Conservation (phyloP, 2,888 invertebrate genomes). For the Cheilosia soror region DNA sequence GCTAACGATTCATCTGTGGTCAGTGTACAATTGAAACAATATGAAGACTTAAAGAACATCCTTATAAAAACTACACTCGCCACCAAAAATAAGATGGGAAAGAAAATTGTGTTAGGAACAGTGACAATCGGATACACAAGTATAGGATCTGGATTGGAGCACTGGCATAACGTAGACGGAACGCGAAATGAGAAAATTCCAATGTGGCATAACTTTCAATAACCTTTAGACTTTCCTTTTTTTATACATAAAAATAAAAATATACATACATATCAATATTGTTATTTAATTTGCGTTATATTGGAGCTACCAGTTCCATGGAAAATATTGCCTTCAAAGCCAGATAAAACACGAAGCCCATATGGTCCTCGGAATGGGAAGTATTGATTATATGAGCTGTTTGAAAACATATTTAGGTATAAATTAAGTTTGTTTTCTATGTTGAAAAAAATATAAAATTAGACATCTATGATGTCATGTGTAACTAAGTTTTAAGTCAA, state of each 20-base stretch:
- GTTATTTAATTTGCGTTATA: too few species aligned
- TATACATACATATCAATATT: background rate
- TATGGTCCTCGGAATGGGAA: too few species aligned
- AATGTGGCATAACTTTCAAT: conserved; percentile 83
- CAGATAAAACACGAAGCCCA: too few species aligned
- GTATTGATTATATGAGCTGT: too few species aligned
- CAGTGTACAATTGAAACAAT: conserved; percentile 79
- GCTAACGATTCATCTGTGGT: conserved; percentile 84
- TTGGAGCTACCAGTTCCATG: too few species aligned
- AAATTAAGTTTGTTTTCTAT: too few species aligned
- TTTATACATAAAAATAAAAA: conserved; percentile 14
- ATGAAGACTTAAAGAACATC: conserved; percentile 80
- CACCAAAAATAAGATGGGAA: conserved; percentile 83
- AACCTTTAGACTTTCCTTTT: conserved; percentile 42
- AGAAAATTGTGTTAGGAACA: conserved; percentile 82
- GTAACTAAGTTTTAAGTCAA: too few species aligned
- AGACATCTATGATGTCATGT: too few species aligned
- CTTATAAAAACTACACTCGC: conserved; percentile 81
- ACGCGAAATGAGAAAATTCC: conserved; percentile 80
- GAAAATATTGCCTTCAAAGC: too few species aligned
- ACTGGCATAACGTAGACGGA: conserved; percentile 79
- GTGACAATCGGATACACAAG: conserved; percentile 78
- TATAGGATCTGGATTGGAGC: conserved; percentile 79
- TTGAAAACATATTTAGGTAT: too few species aligned
- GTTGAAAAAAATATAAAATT: too few species aligned